Conservation (phyloP, 2,113 vertebrate species). For the Leiothrix lutea region DNA sequence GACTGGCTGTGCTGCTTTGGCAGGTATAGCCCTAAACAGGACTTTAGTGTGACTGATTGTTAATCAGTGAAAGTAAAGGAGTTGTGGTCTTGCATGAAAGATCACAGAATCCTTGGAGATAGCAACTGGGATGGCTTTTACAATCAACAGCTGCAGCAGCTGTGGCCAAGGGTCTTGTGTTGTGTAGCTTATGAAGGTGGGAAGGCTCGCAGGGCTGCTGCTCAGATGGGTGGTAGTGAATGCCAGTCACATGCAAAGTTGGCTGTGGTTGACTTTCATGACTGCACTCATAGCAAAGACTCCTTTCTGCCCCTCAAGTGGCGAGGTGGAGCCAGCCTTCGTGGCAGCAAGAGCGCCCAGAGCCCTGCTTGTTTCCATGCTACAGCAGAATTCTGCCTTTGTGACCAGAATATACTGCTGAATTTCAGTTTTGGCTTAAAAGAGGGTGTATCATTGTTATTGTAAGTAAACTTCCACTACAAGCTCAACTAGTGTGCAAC, state of each 20-base stretch:
- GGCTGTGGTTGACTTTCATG: neutral
- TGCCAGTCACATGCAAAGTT: neutral
- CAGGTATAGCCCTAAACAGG: neutral
- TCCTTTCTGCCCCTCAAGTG: neutral
- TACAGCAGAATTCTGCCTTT: neutral
- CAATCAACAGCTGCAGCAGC: rapidly evolving
- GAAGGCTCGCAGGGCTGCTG: neutral
- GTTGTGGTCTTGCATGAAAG: neutral
- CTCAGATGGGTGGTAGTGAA: neutral
- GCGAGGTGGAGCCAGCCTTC: neutral
- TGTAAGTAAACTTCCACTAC: neutral
- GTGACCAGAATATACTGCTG: neutral
- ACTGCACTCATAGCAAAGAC: neutral
- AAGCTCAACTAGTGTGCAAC: rapidly evolving
- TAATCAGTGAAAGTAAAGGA: neutral
- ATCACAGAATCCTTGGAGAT: neutral
- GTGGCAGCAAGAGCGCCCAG: rapidly evolving
- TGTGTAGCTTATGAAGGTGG: rapidly evolving
- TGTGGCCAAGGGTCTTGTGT: rapidly evolving
- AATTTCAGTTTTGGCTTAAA: neutral
- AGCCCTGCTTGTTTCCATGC: neutral
- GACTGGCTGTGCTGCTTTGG: neutral
- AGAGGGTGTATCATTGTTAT: neutral
- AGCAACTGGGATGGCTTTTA: neutral
- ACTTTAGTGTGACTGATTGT: neutral